These are phyloP conservation scores for Choloepus didactylus DNA, from an alignment of 2,797 vertebrate species.

Conservation along the genomic window DNA sequence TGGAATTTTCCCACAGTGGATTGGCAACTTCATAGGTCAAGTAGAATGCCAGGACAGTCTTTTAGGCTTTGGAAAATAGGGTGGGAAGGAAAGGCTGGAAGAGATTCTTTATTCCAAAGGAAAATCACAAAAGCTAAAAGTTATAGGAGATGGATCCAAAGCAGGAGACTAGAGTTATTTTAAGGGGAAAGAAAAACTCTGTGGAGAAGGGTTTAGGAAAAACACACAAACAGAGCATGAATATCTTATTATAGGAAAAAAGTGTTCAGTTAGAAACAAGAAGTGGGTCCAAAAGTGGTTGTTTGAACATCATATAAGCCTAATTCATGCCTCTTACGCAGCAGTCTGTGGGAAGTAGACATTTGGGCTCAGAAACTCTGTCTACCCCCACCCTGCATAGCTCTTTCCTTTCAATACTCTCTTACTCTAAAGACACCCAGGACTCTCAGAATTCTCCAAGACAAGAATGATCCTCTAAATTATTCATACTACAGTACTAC, in stretches of 20 bases:
- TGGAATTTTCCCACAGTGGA: slow-evolving; percentile 62
- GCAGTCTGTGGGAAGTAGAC: not conserved
- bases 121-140: slow-evolving; percentile 51
- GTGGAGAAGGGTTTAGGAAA: slow-evolving; percentile 34
- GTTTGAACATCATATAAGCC: not conserved
- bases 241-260: slow-evolving; percentile 3
- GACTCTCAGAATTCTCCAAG: slow-evolving; percentile 6
- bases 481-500: slow-evolving; percentile 51
- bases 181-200: slow-evolving; percentile 49
- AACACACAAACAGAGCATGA: not conserved
- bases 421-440: not conserved
- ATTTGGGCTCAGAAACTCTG: not conserved
- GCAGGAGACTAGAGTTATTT: slow-evolving; percentile 38
- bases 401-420: not conserved
- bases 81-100: not conserved
- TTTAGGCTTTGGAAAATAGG: not conserved
- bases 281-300: not conserved
- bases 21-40: not conserved
- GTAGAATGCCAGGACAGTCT: not conserved
- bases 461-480: slow-evolving; percentile 55
- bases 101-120: slow-evolving; percentile 10
- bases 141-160: not conserved
- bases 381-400: not conserved
- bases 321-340: not conserved
- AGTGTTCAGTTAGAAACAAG: slow-evolving; percentile 34